A percentile compares a stretch with the other conserved stretches of the same genome.
Evolutionary conservation across 2,797 vertebrate genomes (phyloP).

Genomic region (Babyrousa celebensis): DNA sequence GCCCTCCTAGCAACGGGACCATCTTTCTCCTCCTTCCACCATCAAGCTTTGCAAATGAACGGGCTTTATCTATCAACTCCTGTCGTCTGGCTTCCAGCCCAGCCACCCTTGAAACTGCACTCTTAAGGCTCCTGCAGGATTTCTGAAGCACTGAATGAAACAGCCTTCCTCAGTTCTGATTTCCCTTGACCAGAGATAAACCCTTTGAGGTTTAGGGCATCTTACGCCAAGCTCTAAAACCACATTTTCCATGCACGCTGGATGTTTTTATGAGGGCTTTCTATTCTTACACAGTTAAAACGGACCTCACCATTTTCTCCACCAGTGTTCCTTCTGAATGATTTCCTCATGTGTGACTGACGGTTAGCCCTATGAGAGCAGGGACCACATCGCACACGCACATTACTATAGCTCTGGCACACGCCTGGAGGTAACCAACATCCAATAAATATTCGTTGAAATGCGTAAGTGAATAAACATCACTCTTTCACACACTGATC

Average conservation of each 20-base stretch:
- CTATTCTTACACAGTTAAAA: slow-evolving; percentile 57
- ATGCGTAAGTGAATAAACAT: slow-evolving; percentile 53
- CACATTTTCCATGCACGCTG: slow-evolving; percentile 34
- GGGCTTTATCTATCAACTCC: slow-evolving; percentile 47
- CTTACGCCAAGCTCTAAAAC: slow-evolving; percentile 39
- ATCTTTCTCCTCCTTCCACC: slow-evolving; percentile 15
- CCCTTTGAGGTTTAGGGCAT: slow-evolving; percentile 50
- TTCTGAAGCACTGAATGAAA: slow-evolving; percentile 76
- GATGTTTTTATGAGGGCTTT: slow-evolving; percentile 63
- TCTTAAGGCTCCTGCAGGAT: slow-evolving; percentile 52
- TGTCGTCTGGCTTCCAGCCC: slow-evolving; percentile 41
- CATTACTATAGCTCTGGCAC: not conserved
- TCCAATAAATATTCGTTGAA: slow-evolving; percentile 54
- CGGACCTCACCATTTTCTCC: slow-evolving; percentile 25
- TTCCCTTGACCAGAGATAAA: slow-evolving; percentile 62
- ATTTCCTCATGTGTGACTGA: not conserved
- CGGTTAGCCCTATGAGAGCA: not conserved
- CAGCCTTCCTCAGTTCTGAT: slow-evolving; percentile 59
- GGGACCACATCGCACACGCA: not conserved
- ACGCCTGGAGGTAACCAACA: not conserved
- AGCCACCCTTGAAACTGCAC: slow-evolving; percentile 33
- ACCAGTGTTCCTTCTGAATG: not conserved
- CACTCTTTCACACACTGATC: not conserved
- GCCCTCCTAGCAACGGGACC: not conserved
- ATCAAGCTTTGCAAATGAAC: slow-evolving; percentile 63